These are phyloP conservation scores for Dendrocincla tyrannina DNA, from an alignment of 2,797 vertebrate genomes.

Conservation along the genomic window DNA sequence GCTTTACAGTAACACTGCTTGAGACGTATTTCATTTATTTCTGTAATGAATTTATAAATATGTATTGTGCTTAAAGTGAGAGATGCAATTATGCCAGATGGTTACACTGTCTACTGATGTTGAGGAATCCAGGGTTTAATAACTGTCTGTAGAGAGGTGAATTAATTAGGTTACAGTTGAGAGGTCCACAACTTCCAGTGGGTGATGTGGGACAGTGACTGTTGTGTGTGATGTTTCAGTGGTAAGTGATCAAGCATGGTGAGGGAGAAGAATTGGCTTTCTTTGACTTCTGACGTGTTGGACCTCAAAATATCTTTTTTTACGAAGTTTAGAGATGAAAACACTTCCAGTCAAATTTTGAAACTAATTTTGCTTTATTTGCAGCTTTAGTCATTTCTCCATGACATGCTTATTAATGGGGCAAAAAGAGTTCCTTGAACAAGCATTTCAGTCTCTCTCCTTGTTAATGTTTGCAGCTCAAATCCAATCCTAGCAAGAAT, in stretches of 20 bases:
- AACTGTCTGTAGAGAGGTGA: neutral
- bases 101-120: neutral
- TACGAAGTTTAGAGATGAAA: neutral
- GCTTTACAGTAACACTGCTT: neutral
- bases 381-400: neutral
- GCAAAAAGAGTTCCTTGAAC: neutral
- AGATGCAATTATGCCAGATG: rapidly evolving
- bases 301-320: neutral
- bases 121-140: neutral
- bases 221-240: neutral
- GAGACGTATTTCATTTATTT: neutral
- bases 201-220: neutral
- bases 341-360: neutral
- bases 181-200: rapidly evolving
- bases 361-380: neutral
- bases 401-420: neutral
- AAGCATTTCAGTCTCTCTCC: neutral
- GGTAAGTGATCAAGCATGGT: neutral
- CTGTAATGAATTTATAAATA: neutral
- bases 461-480: constrained; percentile 81
- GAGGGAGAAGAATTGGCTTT: neutral
- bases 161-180: neutral
- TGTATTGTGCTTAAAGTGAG: neutral
- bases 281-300: neutral
- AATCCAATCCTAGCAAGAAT: constrained; percentile 86